Evolutionary conservation across 1,140 invertebrate genomes (phyloP), one percentile per base, ranked within the genome.

Genomic region (Drosophila suzukii): DNA sequence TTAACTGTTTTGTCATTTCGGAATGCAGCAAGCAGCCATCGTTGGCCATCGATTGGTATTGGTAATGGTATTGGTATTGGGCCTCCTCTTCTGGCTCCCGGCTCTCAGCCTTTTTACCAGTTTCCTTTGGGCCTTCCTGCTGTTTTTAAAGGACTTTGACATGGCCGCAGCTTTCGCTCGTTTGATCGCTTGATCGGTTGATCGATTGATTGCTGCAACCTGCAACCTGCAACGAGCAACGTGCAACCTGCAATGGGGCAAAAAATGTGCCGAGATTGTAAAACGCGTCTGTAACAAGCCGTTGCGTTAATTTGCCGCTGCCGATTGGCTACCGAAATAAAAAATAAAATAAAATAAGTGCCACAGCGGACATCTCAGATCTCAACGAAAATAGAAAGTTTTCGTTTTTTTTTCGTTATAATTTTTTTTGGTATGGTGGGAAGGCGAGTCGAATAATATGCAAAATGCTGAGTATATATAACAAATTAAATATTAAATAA

Each of bases 1-100:
- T 91, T 91, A 91, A 91, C 90, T 91, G 90, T 91, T 91, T 91
- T 90, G 90, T 91, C 90, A 91, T 91, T 90, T 91, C 74, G 90
- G 90, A 91, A 90, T 90, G 86, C 82, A 75, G 49, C 61, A 54
- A 79, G 81, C 76, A 74, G 73, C 84, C 79, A 88, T 80, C 79
- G 67, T 82, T 86, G 83, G 78, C 74, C 78, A 88, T 86, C 84
- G 80, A 84, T 89, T 83, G 43, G 43, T 20, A 44, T 8, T 44
- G 43, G 43, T 46, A 41, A n/a, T 41, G 39, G 39, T 41, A 41
- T 15, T 41, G n/a, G 39, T 15, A 41, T 15, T 43, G 83, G 75
- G 62, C 70, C 15, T 66, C 50, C 39, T 66, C 71, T 8, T 43
- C 8, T 43, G 41, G 41, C 39, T 57, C 61, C 30, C 15, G 27